These are phyloP conservation scores for Remorina albescens DNA, from an alignment of 2,797 vertebrate species.

Conservation along the genomic window DNA sequence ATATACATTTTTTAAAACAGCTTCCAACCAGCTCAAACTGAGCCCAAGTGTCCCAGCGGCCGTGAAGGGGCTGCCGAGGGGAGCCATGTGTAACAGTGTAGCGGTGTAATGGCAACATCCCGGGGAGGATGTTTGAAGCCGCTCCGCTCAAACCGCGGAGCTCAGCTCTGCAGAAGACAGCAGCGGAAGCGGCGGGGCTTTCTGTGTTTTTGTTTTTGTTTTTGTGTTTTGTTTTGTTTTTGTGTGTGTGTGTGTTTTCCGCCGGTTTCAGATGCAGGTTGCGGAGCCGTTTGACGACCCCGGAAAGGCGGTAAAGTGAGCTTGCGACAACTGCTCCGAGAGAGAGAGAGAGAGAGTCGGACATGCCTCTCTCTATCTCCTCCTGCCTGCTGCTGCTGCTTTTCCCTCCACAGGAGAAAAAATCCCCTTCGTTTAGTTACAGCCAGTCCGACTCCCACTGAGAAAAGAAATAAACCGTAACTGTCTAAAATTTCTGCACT, in stretches of 20 bases:
- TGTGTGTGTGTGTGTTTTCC: not conserved
- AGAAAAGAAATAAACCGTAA: slow-evolving; percentile 36
- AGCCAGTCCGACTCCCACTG: slow-evolving; percentile 36
- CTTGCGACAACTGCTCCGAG: slow-evolving; percentile 52
- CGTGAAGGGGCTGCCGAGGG: not conserved
- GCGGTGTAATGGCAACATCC: slow-evolving; percentile 50
- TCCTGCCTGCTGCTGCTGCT: slow-evolving; percentile 33
- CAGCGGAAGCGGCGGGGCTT: slow-evolving; percentile 55
- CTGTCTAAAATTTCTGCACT: slow-evolving; percentile 50
- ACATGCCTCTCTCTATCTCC: slow-evolving; percentile 48
- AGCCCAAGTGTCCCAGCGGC: slow-evolving; percentile 3
- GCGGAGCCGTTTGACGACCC: slow-evolving; percentile 9
- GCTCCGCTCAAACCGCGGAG: slow-evolving; percentile 35
- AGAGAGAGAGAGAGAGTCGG: slow-evolving; percentile 54
- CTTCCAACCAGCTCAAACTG: slow-evolving; percentile 14
- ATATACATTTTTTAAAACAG: not conserved
- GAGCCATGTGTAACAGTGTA: slow-evolving; percentile 50
- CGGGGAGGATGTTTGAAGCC: slow-evolving; percentile 62
- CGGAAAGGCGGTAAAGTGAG: slow-evolving; percentile 51
- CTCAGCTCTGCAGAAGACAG: slow-evolving; percentile 32
- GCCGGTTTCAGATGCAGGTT: slow-evolving; percentile 25
- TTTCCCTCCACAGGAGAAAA: slow-evolving; percentile 39
- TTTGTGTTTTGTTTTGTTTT: no score
- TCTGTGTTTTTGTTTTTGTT: no score
- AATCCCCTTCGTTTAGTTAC: slow-evolving; percentile 52